Conservation (phyloP, 2,888 invertebrate genomes). For the Scaptomyza tumidula region DNA sequence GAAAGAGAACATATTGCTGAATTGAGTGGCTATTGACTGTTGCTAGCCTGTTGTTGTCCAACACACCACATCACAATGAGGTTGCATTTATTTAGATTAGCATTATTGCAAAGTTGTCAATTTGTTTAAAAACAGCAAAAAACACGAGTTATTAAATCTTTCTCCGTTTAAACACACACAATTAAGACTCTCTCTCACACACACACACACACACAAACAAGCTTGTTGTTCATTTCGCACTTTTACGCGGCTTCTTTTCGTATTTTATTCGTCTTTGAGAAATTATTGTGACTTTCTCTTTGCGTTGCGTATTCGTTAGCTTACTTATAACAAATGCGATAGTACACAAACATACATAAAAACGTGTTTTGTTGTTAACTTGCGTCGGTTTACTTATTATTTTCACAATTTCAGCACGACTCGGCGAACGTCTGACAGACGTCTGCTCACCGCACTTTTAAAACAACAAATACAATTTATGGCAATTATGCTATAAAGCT, state of each 20-base stretch:
- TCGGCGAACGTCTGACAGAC: constrained; percentile 47
- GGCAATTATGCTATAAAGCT: constrained; percentile 49
- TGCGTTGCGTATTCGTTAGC: constrained; percentile 57
- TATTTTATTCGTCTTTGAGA: constrained; percentile 37
- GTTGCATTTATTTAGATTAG: constrained; percentile 59
- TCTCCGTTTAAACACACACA: constrained; percentile 14
- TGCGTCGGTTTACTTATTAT: constrained; percentile 28
- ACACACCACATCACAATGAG: constrained; percentile 60
- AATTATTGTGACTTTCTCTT: constrained; percentile 56
- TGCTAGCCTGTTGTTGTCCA: constrained; percentile 72
- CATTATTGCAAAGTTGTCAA: constrained; percentile 24
- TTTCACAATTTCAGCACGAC: constrained; percentile 58
- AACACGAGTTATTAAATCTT: constrained; percentile 39
- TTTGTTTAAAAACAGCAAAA: constrained; percentile 20
- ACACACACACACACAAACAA: constrained; percentile 14
- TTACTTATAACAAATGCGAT: constrained; percentile 28
- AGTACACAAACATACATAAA: constrained; percentile 5
- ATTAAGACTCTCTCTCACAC: constrained; percentile 3
- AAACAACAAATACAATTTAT: constrained; percentile 61
- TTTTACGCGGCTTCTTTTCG: constrained; percentile 61
- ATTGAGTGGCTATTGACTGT: constrained; percentile 56
- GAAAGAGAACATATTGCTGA: constrained; percentile 62
- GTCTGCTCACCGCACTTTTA: constrained; percentile 60
- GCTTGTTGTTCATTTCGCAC: constrained; percentile 38
- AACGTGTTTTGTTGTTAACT: constrained; percentile 42